A percentile compares a stretch with the other conserved stretches of the same genome.
These are phyloP conservation scores for Drosophila conformis DNA, from an alignment of 2,888 invertebrate genomes.

Conservation along the genomic window DNA sequence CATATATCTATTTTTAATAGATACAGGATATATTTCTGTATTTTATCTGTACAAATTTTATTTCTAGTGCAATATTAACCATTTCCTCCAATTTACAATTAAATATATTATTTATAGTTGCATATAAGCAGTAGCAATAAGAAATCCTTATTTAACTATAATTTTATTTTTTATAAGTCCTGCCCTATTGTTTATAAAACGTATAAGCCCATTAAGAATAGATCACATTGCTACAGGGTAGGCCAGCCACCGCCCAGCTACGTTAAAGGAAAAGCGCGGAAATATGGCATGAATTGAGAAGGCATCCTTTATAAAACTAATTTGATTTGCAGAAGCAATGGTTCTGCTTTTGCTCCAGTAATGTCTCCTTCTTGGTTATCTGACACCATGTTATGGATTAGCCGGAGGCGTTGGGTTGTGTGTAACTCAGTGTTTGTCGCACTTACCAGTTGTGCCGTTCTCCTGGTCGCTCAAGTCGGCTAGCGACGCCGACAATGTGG, in stretches of 20 bases:
- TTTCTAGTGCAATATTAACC: not conserved
- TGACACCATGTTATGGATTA: constrained; percentile 27
- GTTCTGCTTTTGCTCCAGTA: constrained; percentile 9
- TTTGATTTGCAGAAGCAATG: constrained; percentile 50
- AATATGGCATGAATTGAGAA: constrained; percentile 32
- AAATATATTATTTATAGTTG: too few relatives aligned
- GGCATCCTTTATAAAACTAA: constrained; percentile 52
- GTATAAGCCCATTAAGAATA: not conserved
- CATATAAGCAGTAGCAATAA: too few relatives aligned
- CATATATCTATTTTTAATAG: not conserved
- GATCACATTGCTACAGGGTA: constrained; percentile 4
- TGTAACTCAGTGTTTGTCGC: constrained; percentile 32
- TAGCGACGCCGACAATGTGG: constrained; percentile 61
- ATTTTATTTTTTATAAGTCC: not conserved
- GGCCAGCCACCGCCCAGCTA: not conserved
- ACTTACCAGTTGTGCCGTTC: constrained; percentile 82
- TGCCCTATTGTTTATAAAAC: not conserved
- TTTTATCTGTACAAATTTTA: not conserved
- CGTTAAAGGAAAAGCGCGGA: not conserved
- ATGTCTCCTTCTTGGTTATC: not conserved
- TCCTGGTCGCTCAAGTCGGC: constrained; percentile 73
- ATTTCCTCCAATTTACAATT: not conserved
- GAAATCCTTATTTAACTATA: not conserved
- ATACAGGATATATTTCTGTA: not conserved
- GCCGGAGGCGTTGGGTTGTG: constrained; percentile 16